Percentiles rank a stretch among this genome's conserved stretches.
phyloP scores from a whole-genome alignment of 2,113 vertebrate genomes.

The Coptodon rendalli region DNA sequence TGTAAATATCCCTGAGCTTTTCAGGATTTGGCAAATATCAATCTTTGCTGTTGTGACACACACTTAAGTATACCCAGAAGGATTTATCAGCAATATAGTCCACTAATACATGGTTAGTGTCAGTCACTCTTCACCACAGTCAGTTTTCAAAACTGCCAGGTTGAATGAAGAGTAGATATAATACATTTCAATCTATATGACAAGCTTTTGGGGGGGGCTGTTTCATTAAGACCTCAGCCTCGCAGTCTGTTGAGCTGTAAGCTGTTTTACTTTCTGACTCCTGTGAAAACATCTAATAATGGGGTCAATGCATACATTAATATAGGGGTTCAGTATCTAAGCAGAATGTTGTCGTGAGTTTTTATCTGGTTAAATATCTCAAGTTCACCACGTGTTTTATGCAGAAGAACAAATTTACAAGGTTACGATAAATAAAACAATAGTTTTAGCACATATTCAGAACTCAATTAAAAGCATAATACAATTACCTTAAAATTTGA shows the following conservation, averaged over 20 bases:
- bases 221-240: conserved; percentile 27
- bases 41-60: background rate
- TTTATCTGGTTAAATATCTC: background rate
- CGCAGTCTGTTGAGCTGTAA: background rate
- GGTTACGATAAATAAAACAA: background rate
- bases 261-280: background rate
- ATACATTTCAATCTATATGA: conserved; percentile 32
- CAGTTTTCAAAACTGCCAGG: conserved; percentile 3
- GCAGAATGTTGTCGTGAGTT: no score
- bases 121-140: conserved; percentile 7
- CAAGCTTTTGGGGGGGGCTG: background rate
- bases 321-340: background rate
- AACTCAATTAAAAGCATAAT: background rate
- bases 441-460: background rate
- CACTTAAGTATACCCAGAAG: background rate
- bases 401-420: background rate
- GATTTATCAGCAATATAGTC: conserved; percentile 1
- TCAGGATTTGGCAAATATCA: conserved; percentile 40
- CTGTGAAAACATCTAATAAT: background rate
- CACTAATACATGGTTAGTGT: conserved; percentile 6
- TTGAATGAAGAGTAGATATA: conserved; percentile 16
- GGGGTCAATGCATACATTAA: background rate
- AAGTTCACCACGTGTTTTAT: background rate
- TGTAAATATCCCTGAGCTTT: background rate
- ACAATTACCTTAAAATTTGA: background rate